These are phyloP conservation scores for Charadrius vociferus DNA, from an alignment of 2,113 vertebrate genomes.

Conservation along the genomic window DNA sequence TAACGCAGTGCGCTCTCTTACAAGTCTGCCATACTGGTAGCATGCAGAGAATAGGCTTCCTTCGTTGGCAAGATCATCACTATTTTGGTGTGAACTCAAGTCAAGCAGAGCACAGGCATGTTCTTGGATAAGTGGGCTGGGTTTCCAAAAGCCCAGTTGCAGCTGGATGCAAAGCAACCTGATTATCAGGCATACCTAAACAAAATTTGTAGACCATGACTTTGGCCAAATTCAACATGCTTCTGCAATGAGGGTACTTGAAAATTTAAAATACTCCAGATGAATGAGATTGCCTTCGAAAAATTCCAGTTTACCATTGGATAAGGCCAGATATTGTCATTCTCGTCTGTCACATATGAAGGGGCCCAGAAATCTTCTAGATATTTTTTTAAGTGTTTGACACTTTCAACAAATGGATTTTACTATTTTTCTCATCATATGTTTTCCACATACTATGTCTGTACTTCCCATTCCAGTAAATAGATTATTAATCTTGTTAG, in stretches of 20 bases:
- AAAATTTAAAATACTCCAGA: background rate
- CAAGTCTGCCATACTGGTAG: no score
- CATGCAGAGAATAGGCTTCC: background rate
- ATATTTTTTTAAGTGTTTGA: background rate
- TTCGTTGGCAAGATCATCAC: fast-evolving
- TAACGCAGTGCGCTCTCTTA: fast-evolving
- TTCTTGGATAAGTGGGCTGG: background rate
- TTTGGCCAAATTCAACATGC: background rate
- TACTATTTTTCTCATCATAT: background rate
- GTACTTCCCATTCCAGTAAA: background rate
- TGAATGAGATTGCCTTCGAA: background rate
- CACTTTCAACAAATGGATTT: background rate
- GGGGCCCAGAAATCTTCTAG: background rate
- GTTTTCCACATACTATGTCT: background rate
- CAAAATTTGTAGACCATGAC: background rate
- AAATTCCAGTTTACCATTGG: background rate
- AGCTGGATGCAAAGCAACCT: background rate
- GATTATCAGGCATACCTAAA: fast-evolving
- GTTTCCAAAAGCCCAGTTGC: background rate
- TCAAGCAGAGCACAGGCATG: fast-evolving
- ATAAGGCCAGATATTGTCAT: background rate
- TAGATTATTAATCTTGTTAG: background rate
- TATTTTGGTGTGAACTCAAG: background rate
- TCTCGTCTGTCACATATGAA: fast-evolving
- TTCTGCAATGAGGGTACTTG: background rate